Conservation (phyloP, 2,797 vertebrate genomes). For the Pangasius macronema region DNA sequence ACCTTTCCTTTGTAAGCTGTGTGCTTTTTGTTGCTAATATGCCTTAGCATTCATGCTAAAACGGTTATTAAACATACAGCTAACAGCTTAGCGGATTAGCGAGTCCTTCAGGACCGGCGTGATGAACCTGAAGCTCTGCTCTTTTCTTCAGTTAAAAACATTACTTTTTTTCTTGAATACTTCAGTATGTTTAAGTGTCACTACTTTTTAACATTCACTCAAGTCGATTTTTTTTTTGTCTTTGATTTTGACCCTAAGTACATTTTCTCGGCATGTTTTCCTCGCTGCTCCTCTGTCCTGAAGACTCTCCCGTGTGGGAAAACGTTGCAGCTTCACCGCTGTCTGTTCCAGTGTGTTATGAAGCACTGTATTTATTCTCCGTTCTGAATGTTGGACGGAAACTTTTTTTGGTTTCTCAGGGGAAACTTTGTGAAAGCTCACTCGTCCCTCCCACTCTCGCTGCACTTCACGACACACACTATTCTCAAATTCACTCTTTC, state of each 20-base stretch:
- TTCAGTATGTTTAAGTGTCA: not conserved
- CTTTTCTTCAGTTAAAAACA: not conserved
- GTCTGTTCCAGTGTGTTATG: no score
- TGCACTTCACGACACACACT: not conserved
- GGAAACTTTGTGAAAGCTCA: not conserved
- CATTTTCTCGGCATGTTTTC: not conserved
- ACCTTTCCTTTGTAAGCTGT: not conserved
- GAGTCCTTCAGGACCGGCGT: not conserved
- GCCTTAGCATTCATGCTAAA: not conserved
- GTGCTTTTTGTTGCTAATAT: not conserved
- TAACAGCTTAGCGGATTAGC: not conserved
- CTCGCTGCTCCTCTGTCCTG: not conserved
- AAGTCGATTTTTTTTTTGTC: not conserved
- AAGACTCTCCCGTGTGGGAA: no score
- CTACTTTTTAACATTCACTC: not conserved
- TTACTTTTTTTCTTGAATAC: not conserved
- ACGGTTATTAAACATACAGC: not conserved
- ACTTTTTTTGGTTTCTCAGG: slow-evolving; percentile 6
- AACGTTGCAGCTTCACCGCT: not conserved
- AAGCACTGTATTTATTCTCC: not conserved
- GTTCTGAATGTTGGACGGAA: not conserved
- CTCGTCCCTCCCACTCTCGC: not conserved
- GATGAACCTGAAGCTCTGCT: not conserved
- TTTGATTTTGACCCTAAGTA: not conserved
- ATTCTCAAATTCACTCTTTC: not conserved